Evolutionary conservation across 1,140 invertebrate genomes (phyloP).

Genomic region (Aleiodes sp.): DNA sequence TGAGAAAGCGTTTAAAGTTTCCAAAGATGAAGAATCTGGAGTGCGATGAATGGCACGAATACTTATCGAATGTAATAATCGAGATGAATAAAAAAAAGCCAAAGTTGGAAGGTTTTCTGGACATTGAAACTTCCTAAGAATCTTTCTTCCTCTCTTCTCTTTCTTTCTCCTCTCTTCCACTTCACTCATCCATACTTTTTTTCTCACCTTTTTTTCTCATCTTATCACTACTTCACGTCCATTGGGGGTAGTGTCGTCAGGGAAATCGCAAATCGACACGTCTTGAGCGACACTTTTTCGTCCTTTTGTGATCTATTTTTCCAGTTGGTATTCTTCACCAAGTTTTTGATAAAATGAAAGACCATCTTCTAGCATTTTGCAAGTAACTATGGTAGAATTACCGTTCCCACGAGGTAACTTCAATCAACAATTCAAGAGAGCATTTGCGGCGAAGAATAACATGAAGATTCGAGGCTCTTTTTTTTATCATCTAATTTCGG

Average conservation of each 20-base stretch:
- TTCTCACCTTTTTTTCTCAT: neutral
- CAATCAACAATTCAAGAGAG: no score
- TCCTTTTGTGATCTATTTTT: neutral
- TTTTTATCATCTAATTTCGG: no score
- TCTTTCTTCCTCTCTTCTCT: conserved; percentile 16
- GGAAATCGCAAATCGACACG: conserved; percentile 29
- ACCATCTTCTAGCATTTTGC: no score
- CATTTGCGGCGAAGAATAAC: no score
- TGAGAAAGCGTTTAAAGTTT: conserved; percentile 23
- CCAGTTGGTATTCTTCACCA: neutral
- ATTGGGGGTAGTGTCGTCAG: neutral
- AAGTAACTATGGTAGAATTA: no score
- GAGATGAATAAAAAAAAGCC: neutral
- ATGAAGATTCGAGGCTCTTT: no score
- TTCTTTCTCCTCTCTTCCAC: neutral
- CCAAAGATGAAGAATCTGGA: conserved; percentile 15
- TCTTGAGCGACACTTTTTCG: conserved; percentile 8
- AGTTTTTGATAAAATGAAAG: neutral
- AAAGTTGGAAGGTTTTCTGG: neutral
- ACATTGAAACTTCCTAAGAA: conserved; percentile 21
- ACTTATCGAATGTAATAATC: neutral
- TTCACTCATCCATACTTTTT: neutral
- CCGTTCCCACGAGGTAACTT: no score
- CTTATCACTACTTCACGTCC: neutral
- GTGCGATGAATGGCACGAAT: neutral